These are phyloP conservation scores for Montipora cactus DNA, from an alignment of 64 coral and sea anemone genomes.

Conservation along the genomic window DNA sequence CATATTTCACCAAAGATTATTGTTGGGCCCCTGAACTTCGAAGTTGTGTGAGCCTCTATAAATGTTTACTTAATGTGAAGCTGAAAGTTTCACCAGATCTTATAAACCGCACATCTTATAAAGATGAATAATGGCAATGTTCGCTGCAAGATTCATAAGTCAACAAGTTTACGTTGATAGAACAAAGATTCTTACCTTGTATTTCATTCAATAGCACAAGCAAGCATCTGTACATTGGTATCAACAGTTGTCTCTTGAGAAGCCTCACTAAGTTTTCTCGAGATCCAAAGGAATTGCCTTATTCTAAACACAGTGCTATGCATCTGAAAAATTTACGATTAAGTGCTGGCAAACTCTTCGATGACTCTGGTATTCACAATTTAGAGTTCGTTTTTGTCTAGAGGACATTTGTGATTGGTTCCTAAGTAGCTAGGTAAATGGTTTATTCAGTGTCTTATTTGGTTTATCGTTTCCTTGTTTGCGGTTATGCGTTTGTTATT, in stretches of 20 bases:
- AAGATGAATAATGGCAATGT: background rate
- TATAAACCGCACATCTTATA: too few relatives aligned
- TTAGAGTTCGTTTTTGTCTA: constrained; percentile 13
- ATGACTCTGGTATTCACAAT: constrained; percentile 30
- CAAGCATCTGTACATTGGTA: too few relatives aligned
- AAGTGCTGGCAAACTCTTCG: constrained; percentile 7
- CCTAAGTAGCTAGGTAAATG: background rate
- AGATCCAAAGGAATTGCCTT: too few relatives aligned
- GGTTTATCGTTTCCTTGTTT: background rate
- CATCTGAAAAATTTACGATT: background rate
- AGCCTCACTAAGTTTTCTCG: too few relatives aligned
- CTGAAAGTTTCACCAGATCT: too few relatives aligned
- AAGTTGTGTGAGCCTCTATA: too few relatives aligned
- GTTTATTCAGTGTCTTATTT: background rate
- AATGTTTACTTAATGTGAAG: too few relatives aligned
- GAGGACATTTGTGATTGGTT: background rate
- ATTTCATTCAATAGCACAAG: too few relatives aligned
- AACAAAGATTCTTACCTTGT: background rate
- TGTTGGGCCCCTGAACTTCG: too few relatives aligned
- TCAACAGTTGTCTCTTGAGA: too few relatives aligned
- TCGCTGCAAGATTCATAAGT: background rate
- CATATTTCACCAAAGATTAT: too few relatives aligned
- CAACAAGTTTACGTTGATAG: background rate
- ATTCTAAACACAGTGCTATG: background rate
- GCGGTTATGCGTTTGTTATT: background rate